Percentiles rank a stretch among this genome's conserved stretches.
Conservation (phyloP, 2,888 invertebrate genomes). For the Eupithecia insigniata region DNA sequence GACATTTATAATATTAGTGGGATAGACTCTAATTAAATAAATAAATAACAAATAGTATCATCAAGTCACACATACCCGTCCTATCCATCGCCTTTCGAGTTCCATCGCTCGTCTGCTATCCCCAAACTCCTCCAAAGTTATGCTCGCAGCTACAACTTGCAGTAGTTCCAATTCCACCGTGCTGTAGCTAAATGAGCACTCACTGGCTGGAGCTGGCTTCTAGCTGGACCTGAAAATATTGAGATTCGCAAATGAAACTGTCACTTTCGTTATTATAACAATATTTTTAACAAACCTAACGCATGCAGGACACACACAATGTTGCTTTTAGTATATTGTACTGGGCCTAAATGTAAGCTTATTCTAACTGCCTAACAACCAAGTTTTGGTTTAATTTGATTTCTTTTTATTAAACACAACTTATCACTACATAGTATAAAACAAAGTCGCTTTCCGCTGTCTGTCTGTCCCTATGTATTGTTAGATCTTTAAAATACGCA, state of each 20-base stretch:
- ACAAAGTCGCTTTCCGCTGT: no score
- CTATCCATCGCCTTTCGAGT: background rate
- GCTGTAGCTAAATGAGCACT: conserved; percentile 20
- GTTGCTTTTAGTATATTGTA: no score
- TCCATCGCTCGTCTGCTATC: conserved; percentile 16
- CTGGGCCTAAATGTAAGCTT: no score
- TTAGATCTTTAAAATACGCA: no score
- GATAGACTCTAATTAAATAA: no score
- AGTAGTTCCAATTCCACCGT: conserved; percentile 48
- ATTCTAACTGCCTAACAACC: no score
- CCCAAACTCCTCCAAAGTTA: conserved; percentile 48
- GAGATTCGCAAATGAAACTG: background rate
- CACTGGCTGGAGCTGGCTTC: conserved; percentile 12
- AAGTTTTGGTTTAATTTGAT: no score
- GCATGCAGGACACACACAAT: background rate
- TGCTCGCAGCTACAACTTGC: conserved; percentile 52
- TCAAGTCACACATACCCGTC: background rate
- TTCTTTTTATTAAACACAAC: no score
- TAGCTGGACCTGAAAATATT: background rate
- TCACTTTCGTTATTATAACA: background rate
- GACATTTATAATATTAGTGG: no score
- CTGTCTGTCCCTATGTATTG: no score
- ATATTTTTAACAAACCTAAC: background rate
- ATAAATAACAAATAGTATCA: background rate
- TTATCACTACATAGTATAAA: no score